These are phyloP conservation scores for Strigamia transsilvanica DNA, from an alignment of 2,888 invertebrate species.

Conservation along the genomic window DNA sequence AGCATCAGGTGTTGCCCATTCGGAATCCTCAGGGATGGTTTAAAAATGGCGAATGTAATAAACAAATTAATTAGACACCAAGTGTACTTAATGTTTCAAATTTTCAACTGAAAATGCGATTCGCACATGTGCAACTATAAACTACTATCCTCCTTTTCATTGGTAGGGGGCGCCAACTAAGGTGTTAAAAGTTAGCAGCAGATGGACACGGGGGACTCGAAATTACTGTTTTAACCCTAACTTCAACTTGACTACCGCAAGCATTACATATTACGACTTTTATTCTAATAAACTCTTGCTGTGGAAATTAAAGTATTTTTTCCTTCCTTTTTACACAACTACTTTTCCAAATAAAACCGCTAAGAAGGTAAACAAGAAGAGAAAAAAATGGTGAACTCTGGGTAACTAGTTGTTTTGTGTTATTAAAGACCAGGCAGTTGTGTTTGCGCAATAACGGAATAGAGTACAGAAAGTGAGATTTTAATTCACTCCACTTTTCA, in stretches of 20 bases:
- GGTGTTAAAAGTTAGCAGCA: conserved; percentile 45
- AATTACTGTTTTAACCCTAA: conserved; percentile 10
- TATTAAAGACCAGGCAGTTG: conserved; percentile 8
- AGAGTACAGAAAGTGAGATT: conserved; percentile 29
- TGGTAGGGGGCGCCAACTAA: conserved; percentile 33
- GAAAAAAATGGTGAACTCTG: conserved; percentile 5
- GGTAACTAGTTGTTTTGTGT: conserved; percentile 32
- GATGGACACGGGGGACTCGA: conserved; percentile 17
- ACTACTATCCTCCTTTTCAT: conserved; percentile 21
- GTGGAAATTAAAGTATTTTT: conserved; percentile 6
- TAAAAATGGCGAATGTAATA: conserved; percentile 42
- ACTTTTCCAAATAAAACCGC: too few species aligned
- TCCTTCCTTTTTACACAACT: background rate
- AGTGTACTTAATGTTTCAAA: conserved; percentile 45
- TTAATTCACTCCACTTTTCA: conserved; percentile 49
- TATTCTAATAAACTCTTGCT: background rate
- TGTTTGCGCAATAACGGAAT: conserved; percentile 5
- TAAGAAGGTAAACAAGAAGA: background rate
- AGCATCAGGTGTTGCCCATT: conserved; percentile 23
- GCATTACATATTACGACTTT: background rate
- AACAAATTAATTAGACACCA: conserved; percentile 45
- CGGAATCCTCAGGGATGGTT: conserved; percentile 13
- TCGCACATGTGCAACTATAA: conserved; percentile 39
- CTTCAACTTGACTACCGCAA: conserved; percentile 4
- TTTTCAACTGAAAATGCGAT: conserved; percentile 43